Conservation (phyloP, 2,113 vertebrate species). For the Micromys minutus region DNA sequence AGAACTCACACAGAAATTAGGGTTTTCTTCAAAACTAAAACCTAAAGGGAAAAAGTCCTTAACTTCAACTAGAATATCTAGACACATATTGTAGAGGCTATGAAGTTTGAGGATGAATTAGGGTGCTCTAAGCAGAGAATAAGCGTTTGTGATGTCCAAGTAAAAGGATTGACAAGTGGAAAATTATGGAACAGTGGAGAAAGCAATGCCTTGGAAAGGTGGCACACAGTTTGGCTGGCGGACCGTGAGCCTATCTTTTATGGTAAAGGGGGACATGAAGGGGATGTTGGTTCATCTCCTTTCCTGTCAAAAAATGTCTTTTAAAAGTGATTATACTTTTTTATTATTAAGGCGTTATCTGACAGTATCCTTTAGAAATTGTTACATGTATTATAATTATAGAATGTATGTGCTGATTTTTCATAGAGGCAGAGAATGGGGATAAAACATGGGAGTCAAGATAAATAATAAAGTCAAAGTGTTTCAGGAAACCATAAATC, state of each 20-base stretch:
- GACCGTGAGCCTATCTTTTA: background rate
- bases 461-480: background rate
- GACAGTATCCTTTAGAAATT: background rate
- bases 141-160: background rate
- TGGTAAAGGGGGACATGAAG: background rate
- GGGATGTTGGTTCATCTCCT: background rate
- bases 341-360: background rate
- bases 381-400: background rate
- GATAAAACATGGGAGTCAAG: background rate
- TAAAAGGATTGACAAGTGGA: background rate
- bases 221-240: background rate
- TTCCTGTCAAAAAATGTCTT: background rate
- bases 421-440: background rate
- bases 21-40: constrained; percentile 2
- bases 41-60: constrained; percentile 2
- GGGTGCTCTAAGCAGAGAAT: background rate
- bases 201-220: background rate
- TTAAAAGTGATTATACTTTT: background rate
- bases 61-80: background rate
- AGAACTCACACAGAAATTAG: background rate
- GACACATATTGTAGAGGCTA: background rate
- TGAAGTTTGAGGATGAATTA: background rate
- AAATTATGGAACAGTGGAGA: background rate
- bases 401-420: background rate
- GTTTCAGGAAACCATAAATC: background rate